phyloP scores from a whole-genome alignment of 30 jellyfish, hydroid and myxozoan species.

The Catostylus mosaicus region DNA sequence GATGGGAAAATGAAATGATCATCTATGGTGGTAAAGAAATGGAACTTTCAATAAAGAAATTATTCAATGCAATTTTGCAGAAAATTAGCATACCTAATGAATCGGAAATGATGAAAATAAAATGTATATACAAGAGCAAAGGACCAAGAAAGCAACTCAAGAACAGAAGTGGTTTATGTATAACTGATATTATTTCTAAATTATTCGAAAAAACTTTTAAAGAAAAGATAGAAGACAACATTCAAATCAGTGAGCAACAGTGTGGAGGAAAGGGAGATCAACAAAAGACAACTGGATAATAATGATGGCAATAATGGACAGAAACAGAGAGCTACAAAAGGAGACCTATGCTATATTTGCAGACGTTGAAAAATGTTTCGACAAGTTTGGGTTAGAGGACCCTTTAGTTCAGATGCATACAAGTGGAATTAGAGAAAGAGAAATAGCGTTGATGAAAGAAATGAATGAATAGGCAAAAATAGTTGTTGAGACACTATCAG shows the following conservation, averaged over 20 bases:
- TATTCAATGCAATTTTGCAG: slow-evolving; percentile 30
- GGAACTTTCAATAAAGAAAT: slow-evolving; percentile 28
- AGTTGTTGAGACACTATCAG: slow-evolving; percentile 28
- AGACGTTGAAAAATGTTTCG: slow-evolving; percentile 64
- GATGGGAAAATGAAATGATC: slow-evolving; percentile 54
- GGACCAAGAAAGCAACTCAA: slow-evolving; percentile 31
- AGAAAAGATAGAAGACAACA: background rate
- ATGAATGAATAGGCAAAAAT: slow-evolving; percentile 43
- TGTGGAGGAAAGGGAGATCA: slow-evolving; percentile 28
- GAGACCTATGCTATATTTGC: slow-evolving; percentile 31
- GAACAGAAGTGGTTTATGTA: slow-evolving; percentile 59
- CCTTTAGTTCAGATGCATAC: slow-evolving; percentile 25
- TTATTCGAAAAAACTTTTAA: slow-evolving; percentile 39
- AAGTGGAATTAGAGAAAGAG: slow-evolving; percentile 64
- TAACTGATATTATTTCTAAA: slow-evolving; percentile 36
- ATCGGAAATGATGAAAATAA: slow-evolving; percentile 54
- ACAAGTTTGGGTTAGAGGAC: slow-evolving; percentile 54
- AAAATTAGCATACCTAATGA: slow-evolving; percentile 27
- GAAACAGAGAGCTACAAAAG: slow-evolving; percentile 28
- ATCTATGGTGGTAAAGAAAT: slow-evolving; percentile 50
- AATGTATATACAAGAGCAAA: slow-evolving; percentile 46
- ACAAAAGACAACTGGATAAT: slow-evolving; percentile 44
- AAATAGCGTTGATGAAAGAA: background rate
- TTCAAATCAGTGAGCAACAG: slow-evolving; percentile 31
- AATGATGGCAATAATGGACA: slow-evolving; percentile 33